Base-by-base conservation (phyloP, 2,797 vertebrate genomes). In the Semotilus atromaculatus region DNA sequence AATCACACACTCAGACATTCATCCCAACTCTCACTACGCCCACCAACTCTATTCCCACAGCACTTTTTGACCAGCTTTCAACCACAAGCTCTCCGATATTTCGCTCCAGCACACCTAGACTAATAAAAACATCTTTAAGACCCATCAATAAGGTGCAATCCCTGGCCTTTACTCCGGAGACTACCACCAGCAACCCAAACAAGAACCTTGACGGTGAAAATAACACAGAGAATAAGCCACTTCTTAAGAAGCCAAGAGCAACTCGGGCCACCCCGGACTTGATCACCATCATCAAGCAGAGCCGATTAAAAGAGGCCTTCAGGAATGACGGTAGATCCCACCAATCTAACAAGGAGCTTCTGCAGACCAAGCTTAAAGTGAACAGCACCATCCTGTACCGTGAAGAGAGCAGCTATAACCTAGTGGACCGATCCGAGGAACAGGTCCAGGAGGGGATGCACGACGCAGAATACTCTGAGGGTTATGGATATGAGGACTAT, bases 401-500 rank as follows among this genome's bases (percentile, higher is more conserved):
- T 84, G 92, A 94, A 60, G 80, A 81, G 77, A 90, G 91, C 1
- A 80, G 92, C 53, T 84, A 92, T 88, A 95, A 96, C 85, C 94
- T 94, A 51, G 93, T 95, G 75, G 89, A 89, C 90, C 88, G 7
- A 1, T 93, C 91, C 81, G 96, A 96, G 88, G 92, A 96, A 81
- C 93, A 93, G 0, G 90, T 88, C 53, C 85, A 45, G 5, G 96
- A 96, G 86, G 94, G 89, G 86, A 92, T 82, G 88, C 96, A 97
- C 60, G 95, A 96, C 53, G 93, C 95, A 55, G 88, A 92, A 80
- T 93, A 95, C 90, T 91, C 94, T 86, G 95, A 93, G 84, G 94
- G 91, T 92, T 97, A 98, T 68, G 95, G 91, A 93, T 97, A 98
- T 62, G 95, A 98, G 55, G 95, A 96, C 90, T 97, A 97, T 84